Conservation (phyloP, 2,113 vertebrate genomes). For the Verasper variegatus region DNA sequence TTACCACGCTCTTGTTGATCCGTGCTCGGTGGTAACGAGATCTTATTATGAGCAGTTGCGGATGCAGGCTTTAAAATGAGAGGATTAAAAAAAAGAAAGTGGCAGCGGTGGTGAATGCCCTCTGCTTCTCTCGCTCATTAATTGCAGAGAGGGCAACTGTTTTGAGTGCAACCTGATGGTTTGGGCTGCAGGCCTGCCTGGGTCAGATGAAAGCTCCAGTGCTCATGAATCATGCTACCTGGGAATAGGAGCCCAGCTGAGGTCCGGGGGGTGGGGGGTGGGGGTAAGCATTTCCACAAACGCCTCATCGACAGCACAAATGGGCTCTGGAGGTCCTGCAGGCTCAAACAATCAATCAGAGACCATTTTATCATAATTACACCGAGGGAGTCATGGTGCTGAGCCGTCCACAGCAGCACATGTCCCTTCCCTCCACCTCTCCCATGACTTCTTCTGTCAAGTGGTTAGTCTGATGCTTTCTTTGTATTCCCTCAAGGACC, state of each 20-base stretch:
- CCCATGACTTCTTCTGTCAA: conserved; percentile 34
- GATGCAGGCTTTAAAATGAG: conserved; percentile 51
- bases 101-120: conserved; percentile 31
- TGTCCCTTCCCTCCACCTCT: conserved; percentile 18
- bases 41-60: conserved; percentile 31
- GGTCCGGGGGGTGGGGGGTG: conserved; percentile 45
- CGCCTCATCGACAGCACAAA: conserved; percentile 39
- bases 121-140: conserved; percentile 72
- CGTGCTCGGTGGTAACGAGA: conserved; percentile 51
- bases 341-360: conserved; percentile 76
- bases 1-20: conserved; percentile 45
- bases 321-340: conserved; percentile 63
- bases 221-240: conserved; percentile 78
- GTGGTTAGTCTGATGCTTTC: conserved; percentile 15
- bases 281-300: conserved; percentile 3
- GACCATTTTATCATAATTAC: conserved; percentile 69
- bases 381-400: conserved; percentile 47
- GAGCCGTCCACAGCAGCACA: conserved; percentile 50
- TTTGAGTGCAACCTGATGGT: conserved; percentile 79
- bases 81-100: conserved; percentile 29
- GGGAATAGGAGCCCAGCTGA: conserved; percentile 62
- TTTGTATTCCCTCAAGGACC: conserved; percentile 30
- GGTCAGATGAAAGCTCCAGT: conserved; percentile 65
- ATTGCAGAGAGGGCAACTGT: conserved; percentile 73
- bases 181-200: conserved; percentile 57